Evolutionary conservation across 1,140 invertebrate genomes (phyloP).

Genomic region (Potamilus streckersoni): DNA sequence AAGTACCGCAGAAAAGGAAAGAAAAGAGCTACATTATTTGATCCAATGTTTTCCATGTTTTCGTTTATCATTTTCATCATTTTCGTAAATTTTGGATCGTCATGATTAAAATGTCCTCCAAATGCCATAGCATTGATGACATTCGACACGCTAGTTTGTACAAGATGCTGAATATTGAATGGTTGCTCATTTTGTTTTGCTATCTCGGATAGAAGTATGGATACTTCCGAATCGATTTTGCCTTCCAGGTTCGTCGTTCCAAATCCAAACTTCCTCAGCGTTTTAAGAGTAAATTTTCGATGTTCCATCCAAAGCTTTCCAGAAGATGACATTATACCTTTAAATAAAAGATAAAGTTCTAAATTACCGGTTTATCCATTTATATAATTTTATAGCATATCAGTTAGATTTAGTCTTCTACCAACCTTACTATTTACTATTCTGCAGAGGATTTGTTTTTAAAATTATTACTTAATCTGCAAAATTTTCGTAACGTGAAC

Average conservation of each 20-base stretch:
- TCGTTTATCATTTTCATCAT: constrained; percentile 22
- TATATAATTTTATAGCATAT: too few species aligned
- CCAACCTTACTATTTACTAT: too few species aligned
- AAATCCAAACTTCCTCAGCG: constrained; percentile 26
- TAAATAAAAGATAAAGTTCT: too few species aligned
- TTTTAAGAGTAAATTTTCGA: constrained; percentile 11
- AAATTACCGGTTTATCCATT: too few species aligned
- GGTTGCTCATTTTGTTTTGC: constrained; percentile 4
- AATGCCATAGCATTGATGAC: constrained; percentile 17
- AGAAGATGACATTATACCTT: constrained; percentile 14
- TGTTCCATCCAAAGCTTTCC: constrained; percentile 19
- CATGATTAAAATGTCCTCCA: constrained; percentile 18
- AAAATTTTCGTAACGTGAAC: too few species aligned
- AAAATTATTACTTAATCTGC: too few species aligned
- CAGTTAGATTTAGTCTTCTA: too few species aligned
- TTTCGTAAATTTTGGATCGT: constrained; percentile 1
- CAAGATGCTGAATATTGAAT: constrained; percentile 10
- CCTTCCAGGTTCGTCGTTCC: constrained; percentile 17
- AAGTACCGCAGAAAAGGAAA: too few species aligned
- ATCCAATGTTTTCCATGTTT: neutral
- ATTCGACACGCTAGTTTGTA: constrained; percentile 18
- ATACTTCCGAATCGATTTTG: constrained; percentile 17
- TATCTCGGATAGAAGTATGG: constrained; percentile 1
- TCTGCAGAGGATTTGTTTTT: too few species aligned
- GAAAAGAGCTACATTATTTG: too few species aligned